Percentiles rank a stretch among this genome's conserved stretches.
phyloP scores from a whole-genome alignment of 1,140 invertebrate species.

The Eueides isabella region DNA sequence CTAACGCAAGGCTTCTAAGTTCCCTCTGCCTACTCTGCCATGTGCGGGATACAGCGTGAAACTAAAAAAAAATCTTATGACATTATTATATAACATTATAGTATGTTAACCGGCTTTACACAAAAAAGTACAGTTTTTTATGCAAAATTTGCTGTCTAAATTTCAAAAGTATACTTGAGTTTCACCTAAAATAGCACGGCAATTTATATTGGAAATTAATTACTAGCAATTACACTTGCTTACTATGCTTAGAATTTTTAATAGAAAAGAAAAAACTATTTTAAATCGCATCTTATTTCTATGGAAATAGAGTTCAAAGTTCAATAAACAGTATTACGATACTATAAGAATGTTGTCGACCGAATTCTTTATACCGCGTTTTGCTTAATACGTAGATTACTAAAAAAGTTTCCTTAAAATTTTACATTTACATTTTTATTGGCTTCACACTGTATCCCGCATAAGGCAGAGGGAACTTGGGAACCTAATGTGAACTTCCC shows the following conservation, averaged over 20 bases:
- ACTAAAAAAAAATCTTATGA: no score
- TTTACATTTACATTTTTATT: neutral
- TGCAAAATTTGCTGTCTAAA: no score
- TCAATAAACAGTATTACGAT: neutral
- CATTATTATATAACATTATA: no score
- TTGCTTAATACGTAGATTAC: slow-evolving; percentile 1
- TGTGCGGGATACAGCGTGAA: no score
- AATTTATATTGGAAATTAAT: slow-evolving; percentile 13
- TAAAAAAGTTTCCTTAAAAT: slow-evolving; percentile 7
- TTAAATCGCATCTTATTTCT: neutral
- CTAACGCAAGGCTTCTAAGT: no score
- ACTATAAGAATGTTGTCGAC: slow-evolving; percentile 26
- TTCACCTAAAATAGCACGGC: neutral
- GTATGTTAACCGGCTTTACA: no score
- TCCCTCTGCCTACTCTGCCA: no score
- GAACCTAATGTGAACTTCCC: no score
- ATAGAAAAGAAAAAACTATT: neutral
- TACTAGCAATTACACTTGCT: slow-evolving; percentile 8
- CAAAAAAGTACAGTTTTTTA: no score
- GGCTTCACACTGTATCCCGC: no score
- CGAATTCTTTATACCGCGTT: slow-evolving; percentile 17
- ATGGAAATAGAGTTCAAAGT: neutral
- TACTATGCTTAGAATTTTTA: neutral
- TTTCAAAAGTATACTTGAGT: no score
- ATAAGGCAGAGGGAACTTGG: no score